A percentile compares a stretch with the other conserved stretches of the same genome.
Conservation (phyloP, 2,797 vertebrate genomes). For the Cryptoprocta ferox region DNA sequence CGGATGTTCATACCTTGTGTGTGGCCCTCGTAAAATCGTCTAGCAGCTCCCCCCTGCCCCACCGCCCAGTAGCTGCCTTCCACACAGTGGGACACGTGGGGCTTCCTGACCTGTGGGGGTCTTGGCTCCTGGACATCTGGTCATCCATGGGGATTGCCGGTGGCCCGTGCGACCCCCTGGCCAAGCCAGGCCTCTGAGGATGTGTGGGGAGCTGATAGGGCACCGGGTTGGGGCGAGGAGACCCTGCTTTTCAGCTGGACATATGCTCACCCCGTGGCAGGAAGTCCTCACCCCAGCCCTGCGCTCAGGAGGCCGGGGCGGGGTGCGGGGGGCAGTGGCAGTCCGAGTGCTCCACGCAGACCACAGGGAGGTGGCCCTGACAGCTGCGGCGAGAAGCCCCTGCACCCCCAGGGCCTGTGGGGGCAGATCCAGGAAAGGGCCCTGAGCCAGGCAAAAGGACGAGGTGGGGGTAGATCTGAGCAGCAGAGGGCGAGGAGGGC, state of each 20-base stretch:
- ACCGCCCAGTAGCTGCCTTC: accelerated
- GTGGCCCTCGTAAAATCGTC: no score
- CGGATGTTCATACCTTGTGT: no score
- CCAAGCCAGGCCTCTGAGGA: not conserved
- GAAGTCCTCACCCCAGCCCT: not conserved
- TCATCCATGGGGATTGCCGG: not conserved
- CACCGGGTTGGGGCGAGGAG: not conserved
- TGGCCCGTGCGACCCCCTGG: not conserved
- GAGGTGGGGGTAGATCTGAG: not conserved
- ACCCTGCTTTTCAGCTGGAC: not conserved
- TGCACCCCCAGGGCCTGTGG: not conserved
- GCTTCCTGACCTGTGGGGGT: not conserved
- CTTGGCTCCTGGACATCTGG: not conserved
- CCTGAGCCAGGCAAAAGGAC: not conserved
- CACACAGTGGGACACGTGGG: not conserved
- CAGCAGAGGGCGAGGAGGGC: not conserved
- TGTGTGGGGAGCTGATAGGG: not conserved
- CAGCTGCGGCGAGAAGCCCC: not conserved
- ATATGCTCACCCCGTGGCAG: not conserved
- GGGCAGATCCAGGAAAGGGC: not conserved
- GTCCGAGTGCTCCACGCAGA: not conserved
- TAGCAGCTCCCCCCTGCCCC: not conserved
- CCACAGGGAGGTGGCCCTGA: not conserved
- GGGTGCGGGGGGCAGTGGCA: no score
- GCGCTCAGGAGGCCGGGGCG: accelerated